A percentile compares a stretch with the other conserved stretches of the same genome.
These are phyloP conservation scores for Ramphastos sulfuratus DNA, from an alignment of 2,113 vertebrate genomes.

Conservation along the genomic window DNA sequence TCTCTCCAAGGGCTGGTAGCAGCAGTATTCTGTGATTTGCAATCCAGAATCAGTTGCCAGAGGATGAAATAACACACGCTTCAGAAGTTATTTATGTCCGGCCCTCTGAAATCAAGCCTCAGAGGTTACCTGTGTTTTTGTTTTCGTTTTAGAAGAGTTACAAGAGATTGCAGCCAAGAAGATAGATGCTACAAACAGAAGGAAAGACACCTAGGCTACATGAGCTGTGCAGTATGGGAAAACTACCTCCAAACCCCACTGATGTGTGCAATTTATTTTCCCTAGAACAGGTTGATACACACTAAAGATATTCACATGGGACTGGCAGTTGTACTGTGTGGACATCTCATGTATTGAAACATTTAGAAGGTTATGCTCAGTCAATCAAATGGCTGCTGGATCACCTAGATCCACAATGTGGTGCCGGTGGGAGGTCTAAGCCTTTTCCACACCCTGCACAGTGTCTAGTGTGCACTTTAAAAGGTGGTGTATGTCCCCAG, in stretches of 20 bases:
- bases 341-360: neutral
- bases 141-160: neutral
- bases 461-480: neutral
- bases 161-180: neutral
- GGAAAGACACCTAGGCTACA: neutral
- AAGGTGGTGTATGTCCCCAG: neutral
- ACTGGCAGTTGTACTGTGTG: neutral
- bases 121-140: neutral
- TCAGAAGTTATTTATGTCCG: slow-evolving; percentile 4
- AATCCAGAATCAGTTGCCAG: neutral
- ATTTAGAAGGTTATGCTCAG: neutral
- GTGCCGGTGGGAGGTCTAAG: neutral
- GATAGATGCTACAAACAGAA: neutral
- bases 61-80: neutral
- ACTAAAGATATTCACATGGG: neutral
- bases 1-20: neutral
- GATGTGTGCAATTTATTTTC: neutral
- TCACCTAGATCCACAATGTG: neutral
- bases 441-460: neutral
- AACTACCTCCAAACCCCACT: neutral
- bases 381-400: neutral
- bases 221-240: neutral
- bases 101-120: neutral
- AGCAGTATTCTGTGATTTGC: neutral
- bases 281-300: neutral